Evolutionary conservation across 2,888 invertebrate genomes (phyloP), one percentile per base, ranked within the genome.

Genomic region (Aproaerema taeniolella): DNA sequence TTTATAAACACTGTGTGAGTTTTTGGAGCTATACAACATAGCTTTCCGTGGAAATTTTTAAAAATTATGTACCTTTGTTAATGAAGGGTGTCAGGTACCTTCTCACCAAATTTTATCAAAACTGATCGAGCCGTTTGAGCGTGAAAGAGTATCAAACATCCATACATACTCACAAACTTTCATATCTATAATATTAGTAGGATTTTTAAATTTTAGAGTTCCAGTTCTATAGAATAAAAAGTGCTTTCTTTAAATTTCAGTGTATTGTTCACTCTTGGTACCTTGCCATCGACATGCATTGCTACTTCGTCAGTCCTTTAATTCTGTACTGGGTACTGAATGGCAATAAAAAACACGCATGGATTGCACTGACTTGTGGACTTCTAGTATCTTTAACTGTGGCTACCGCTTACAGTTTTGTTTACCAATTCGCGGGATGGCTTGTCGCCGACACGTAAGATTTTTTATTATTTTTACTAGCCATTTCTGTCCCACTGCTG

Each of bases 251-350:
- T 33, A 3, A n/a, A n/a, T 67, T 69, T 35, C 53, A 73, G 73
- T 74, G 73, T 20, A 35, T 69, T 1, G 36, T 32, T 8, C 69
- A 68, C 26, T 49, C 67, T 0, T 74, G 73, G 73, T 74, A 74
- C 38, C 31, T 66, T 2, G 58, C 66, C 8, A 57, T 65, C 28
- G 66, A 65, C 38, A 46, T 65, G 5, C 73, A 74, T 20, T 44
- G 66, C 6, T 63, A 70, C 42, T 41, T 73, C 0, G 8, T 72
- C 9, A 71, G 72, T 6, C 74, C 74, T 0, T 2, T 74, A 2
- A 43, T 74, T 7, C 47, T 74, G 4, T 53, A 55, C 29, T 74
- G 67, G 67, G 57, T 70, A 6, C 43, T 71, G 0, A 52, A 53
- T 3, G 45, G 51, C 0, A 58, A 52, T 39, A 41, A 39, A 13